phyloP scores from a whole-genome alignment of 2,888 invertebrate genomes.

The Deilephila porcellus region DNA sequence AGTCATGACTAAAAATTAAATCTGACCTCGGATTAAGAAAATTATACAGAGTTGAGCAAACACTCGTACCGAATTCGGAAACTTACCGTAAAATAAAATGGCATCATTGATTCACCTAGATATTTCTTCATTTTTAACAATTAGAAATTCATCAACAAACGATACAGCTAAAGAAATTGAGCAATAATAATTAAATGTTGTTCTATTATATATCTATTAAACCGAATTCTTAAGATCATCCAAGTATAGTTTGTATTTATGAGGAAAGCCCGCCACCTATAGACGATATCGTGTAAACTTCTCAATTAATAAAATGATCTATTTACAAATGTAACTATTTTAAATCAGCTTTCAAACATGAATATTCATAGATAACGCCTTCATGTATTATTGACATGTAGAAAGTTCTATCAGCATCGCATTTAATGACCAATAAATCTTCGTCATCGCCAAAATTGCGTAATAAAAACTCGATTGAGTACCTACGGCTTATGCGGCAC shows the following conservation, averaged over 20 bases:
- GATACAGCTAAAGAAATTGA: neutral
- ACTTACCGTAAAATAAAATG: constrained; percentile 13
- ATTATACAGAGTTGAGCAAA: constrained; percentile 14
- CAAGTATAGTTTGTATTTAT: neutral
- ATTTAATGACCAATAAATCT: constrained; percentile 30
- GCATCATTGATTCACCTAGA: neutral
- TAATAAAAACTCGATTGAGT: constrained; percentile 35
- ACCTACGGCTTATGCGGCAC: constrained; percentile 7
- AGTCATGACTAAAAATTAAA: constrained; percentile 7
- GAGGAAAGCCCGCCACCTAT: no score
- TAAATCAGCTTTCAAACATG: neutral
- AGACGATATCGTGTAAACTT: neutral
- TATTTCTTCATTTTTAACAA: constrained; percentile 10
- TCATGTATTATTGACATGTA: constrained; percentile 8
- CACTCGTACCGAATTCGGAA: constrained; percentile 12
- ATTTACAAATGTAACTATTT: neutral
- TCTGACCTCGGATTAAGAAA: constrained; percentile 8
- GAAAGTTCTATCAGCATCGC: constrained; percentile 9
- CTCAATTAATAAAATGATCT: neutral
- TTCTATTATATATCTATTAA: neutral
- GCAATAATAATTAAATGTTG: neutral
- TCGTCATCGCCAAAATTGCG: constrained; percentile 32
- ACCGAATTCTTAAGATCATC: neutral
- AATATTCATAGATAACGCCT: neutral
- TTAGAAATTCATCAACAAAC: neutral